Evolutionary conservation across 2,113 vertebrate species (phyloP).

Genomic region (Pithys albifrons): DNA sequence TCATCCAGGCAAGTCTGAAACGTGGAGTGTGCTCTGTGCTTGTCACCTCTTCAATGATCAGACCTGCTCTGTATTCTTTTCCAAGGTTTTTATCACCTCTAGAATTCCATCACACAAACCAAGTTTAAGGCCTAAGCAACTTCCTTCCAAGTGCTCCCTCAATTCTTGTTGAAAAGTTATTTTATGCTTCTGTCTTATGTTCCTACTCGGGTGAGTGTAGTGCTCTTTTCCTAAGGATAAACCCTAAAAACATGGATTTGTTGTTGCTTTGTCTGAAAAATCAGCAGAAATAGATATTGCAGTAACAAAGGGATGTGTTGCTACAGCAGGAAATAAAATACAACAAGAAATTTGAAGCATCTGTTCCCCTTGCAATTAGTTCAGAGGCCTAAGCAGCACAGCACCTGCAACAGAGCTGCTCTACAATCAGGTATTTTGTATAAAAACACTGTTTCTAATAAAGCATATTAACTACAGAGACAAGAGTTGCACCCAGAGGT

Average conservation of each 20-base stretch:
- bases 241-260: neutral
- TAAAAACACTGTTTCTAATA: neutral
- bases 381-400: neutral
- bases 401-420: neutral
- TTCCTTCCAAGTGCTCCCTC: neutral
- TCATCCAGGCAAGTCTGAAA: neutral
- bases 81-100: neutral
- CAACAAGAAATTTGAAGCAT: neutral
- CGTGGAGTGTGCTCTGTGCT: neutral
- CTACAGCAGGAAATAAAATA: neutral
- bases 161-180: neutral
- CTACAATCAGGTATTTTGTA: neutral
- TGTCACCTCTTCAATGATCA: neutral
- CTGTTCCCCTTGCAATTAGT: neutral
- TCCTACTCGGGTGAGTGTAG: neutral
- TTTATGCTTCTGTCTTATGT: neutral
- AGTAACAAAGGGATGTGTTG: neutral
- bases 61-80: neutral
- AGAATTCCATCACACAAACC: neutral
- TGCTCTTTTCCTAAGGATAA: neutral
- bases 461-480: neutral
- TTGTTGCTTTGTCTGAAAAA: neutral
- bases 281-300: neutral
- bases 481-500: neutral
- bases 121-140: neutral